Evolutionary conservation across 2,797 vertebrate genomes (phyloP).

Genomic region (Anguilla megastoma): DNA sequence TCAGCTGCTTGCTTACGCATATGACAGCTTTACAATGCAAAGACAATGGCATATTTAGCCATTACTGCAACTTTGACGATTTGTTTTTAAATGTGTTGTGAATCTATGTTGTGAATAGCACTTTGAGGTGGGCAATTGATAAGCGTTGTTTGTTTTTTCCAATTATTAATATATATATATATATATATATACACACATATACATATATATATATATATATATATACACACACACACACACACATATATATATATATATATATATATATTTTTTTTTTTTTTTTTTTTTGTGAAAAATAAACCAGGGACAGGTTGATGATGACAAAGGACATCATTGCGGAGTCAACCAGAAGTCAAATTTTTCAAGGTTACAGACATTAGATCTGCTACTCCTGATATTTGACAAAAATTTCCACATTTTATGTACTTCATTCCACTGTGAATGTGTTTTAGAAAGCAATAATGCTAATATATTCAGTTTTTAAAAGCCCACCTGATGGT

Average conservation of each 20-base stretch:
- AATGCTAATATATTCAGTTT: not conserved
- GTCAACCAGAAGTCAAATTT: not conserved
- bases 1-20: constrained; percentile 51
- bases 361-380: not conserved
- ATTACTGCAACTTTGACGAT: not conserved
- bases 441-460: not conserved
- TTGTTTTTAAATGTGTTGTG: not conserved
- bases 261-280: not conserved
- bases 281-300: not conserved
- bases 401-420: not conserved
- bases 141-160: too few relatives aligned
- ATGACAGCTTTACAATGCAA: constrained; percentile 43
- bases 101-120: not conserved
- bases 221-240: too few relatives aligned
- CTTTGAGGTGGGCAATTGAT: not conserved
- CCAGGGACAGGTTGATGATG: not conserved
- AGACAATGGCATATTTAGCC: not conserved
- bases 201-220: too few relatives aligned
- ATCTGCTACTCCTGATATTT: not conserved
- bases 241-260: too few relatives aligned
- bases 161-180: too few relatives aligned
- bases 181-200: not conserved
- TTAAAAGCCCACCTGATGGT: not conserved
- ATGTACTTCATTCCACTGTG: not conserved
- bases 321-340: not conserved